These are phyloP conservation scores for Falco punctatus DNA, from an alignment of 2,113 vertebrate genomes.

Conservation along the genomic window DNA sequence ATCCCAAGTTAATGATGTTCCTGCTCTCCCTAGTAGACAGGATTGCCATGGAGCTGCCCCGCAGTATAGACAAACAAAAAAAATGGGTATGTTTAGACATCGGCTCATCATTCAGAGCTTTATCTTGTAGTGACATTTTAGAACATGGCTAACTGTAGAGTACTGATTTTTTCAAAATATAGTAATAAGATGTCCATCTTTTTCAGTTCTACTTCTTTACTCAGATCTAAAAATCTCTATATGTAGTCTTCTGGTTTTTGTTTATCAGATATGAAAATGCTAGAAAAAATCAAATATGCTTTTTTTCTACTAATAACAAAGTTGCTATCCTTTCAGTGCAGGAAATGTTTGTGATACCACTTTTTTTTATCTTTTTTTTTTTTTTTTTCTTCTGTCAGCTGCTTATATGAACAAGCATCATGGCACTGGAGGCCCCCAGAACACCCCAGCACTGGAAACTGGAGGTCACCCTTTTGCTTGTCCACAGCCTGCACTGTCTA, in stretches of 20 bases:
- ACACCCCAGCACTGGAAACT: conserved; percentile 52
- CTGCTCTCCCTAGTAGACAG: conserved; percentile 56
- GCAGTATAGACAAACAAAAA: conserved; percentile 84
- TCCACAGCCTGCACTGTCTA: conserved; percentile 71
- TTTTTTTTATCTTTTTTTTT: background rate
- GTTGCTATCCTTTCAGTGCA: background rate
- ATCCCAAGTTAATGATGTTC: conserved; percentile 41
- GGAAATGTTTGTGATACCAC: background rate
- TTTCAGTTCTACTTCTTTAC: background rate
- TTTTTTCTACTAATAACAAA: background rate
- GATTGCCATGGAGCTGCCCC: conserved; percentile 69
- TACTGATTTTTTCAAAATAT: background rate
- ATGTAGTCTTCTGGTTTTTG: fast-evolving
- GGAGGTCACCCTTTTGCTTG: conserved; percentile 63
- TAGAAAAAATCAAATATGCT: background rate
- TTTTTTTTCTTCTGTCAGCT: conserved; percentile 68
- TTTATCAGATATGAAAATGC: background rate
- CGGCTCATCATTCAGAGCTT: background rate
- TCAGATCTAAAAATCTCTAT: background rate
- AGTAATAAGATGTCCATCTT: background rate
- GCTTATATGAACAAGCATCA: conserved; percentile 82
- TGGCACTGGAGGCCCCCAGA: conserved; percentile 57
- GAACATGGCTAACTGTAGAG: background rate
- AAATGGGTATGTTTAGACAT: conserved; percentile 81
- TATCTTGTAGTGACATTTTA: background rate